Evolutionary conservation across 2,888 invertebrate genomes (phyloP), one percentile per base, ranked within the genome.

Genomic region (Diachrysia chrysitis): DNA sequence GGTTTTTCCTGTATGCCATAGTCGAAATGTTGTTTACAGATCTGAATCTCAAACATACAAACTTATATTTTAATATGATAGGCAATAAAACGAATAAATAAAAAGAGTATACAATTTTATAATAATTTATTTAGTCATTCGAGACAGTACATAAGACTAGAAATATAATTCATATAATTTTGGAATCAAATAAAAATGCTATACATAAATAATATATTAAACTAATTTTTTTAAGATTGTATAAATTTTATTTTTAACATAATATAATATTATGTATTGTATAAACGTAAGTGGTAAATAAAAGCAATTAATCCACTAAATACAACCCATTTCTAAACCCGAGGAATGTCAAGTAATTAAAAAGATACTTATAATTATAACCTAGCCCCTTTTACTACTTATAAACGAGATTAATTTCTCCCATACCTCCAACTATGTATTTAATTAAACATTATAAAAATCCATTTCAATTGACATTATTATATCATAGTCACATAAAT

Each of bases 71-170:
- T 7, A 32, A 32, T 37, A 48, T 17, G 2, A 17, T 9, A 19
- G 48, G 19, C 19, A 58, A 12, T 10, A 51, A 57, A 46, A 17
- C n/a, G n/a, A 70, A 64, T 60, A 55, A 76, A 61, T 56, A 2
- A n/a, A n/a, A n/a, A n/a, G n/a, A 23, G 48, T 48, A 63, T 51
- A 35, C 48, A 48, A 23, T 48, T 60, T 32, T 32, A n/a, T 21
- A 61, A 73, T 78, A 19, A 65, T 82, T 76, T 76, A 81, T 83
- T 81, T 76, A 81, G 71, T 72, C 73, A 69, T 56, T 72, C 42
- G 10, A 58, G 16, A 68, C 58, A 71, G 55, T 53, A 55, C 59
- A 57, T 51, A 19, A 37, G 67, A 73, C 73, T 76, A 73, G 60
- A 73, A 53, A 68, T 57, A 66, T 35, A 46, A 63, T 51, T 51